These are phyloP conservation scores for Pseudopleuronectes americanus DNA, from an alignment of 2,797 vertebrate genomes.

Conservation along the genomic window DNA sequence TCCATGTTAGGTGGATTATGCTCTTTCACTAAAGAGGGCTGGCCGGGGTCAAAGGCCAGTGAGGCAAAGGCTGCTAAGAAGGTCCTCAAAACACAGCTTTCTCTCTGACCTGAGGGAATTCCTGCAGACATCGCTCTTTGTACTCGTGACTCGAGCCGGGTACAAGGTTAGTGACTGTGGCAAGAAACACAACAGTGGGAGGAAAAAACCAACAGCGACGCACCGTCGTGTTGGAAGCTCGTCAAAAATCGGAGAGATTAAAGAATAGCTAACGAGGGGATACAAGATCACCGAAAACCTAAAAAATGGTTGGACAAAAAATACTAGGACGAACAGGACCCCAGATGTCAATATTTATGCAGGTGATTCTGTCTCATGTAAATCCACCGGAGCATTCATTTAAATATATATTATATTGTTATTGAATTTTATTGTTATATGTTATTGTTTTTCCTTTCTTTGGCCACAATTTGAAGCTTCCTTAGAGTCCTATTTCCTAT, in stretches of 20 bases:
- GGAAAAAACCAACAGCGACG: no score
- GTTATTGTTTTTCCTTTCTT: no score
- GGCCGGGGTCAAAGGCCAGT: conserved; percentile 72
- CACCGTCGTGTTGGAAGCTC: not conserved
- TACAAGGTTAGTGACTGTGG: conserved; percentile 1
- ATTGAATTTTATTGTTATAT: not conserved
- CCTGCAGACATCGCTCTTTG: conserved; percentile 57
- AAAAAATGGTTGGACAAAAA: not conserved
- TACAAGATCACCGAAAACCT: no score
- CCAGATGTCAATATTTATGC: not conserved
- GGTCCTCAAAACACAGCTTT: conserved; percentile 78
- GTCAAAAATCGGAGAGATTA: not conserved
- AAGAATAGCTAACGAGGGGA: no score
- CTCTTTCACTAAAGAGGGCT: conserved; percentile 72
- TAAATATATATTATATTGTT: not conserved
- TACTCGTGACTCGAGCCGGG: conserved; percentile 43
- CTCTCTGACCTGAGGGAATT: conserved; percentile 71
- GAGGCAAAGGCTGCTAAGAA: conserved; percentile 77
- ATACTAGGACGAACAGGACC: no score
- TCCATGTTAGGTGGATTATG: conserved; percentile 81
- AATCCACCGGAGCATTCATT: not conserved
- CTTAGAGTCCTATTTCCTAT: no score
- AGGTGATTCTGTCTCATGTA: not conserved
- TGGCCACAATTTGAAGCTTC: not conserved
- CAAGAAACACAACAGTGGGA: not conserved